These are phyloP conservation scores for Parazoanthus atlanticus DNA, from an alignment of 92 coral and sea anemone species.

Conservation along the genomic window DNA sequence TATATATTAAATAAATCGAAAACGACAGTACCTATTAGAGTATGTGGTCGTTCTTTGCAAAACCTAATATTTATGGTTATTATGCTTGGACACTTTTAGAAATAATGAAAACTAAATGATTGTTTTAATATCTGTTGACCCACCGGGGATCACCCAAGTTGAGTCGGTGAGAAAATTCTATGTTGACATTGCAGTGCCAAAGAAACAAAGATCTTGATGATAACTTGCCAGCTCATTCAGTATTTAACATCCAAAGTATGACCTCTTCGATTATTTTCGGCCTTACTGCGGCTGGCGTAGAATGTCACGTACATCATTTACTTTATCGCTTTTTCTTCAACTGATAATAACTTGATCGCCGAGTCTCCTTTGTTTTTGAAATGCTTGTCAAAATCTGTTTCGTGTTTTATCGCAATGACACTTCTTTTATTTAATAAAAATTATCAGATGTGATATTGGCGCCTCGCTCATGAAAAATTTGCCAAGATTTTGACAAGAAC, in stretches of 20 bases:
- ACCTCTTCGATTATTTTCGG: not conserved
- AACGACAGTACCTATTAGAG: too few species aligned
- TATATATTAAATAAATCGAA: too few species aligned
- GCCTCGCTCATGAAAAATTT: too few species aligned
- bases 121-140: not conserved
- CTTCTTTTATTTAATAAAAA: not conserved
- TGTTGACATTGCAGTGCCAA: not conserved
- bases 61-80: too few species aligned
- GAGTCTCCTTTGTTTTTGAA: not conserved
- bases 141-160: not conserved
- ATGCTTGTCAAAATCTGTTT: not conserved
- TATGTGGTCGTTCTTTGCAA: too few species aligned
- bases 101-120: not conserved
- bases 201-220: conserved; percentile 3
- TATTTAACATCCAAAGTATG: not conserved
- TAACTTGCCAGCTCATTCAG: not conserved
- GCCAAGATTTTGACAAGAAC: too few species aligned
- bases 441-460: not conserved
- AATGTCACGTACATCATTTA: not conserved
- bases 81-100: too few species aligned
- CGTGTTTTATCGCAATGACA: not conserved
- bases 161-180: conserved; percentile 5
- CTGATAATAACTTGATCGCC: too few species aligned
- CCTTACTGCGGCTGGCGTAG: not conserved
- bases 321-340: not conserved